Conservation (phyloP, 2,888 invertebrate genomes). For the Apodemia zela region DNA sequence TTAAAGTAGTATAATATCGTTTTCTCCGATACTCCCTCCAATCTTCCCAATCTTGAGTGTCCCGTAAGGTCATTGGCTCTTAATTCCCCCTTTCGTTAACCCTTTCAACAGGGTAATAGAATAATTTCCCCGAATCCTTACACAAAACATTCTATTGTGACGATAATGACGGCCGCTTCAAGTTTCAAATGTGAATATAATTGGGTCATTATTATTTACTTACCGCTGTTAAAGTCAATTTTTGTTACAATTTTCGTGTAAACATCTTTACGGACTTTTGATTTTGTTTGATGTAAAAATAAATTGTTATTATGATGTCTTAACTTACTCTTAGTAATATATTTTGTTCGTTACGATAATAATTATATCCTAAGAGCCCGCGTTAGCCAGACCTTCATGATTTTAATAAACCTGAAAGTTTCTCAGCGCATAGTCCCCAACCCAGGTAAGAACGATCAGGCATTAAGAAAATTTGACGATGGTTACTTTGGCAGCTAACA, state of each 20-base stretch:
- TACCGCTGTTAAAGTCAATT: slow-evolving; percentile 31
- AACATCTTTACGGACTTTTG: slow-evolving; percentile 22
- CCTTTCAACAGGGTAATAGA: slow-evolving; percentile 6
- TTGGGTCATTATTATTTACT: slow-evolving; percentile 48
- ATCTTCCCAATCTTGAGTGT: neutral
- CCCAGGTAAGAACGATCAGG: too few species aligned
- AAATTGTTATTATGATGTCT: slow-evolving; percentile 1
- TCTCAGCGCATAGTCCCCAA: too few species aligned
- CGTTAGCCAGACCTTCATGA: too few species aligned
- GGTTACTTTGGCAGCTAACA: too few species aligned
- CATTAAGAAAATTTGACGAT: too few species aligned
- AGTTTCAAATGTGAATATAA: slow-evolving; percentile 70
- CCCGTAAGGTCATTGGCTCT: neutral
- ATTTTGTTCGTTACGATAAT: too few species aligned
- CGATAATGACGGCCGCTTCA: slow-evolving; percentile 51
- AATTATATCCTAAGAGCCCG: too few species aligned
- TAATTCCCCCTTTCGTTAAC: slow-evolving; percentile 10
- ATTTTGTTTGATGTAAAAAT: slow-evolving; percentile 5
- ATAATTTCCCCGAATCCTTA: slow-evolving; percentile 4
- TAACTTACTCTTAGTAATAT: neutral
- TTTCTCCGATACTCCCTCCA: neutral
- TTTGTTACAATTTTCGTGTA: slow-evolving; percentile 30
- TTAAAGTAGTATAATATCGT: neutral
- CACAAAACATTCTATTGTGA: slow-evolving; percentile 47
- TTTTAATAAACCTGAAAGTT: too few species aligned